phyloP scores from a whole-genome alignment of 2,888 invertebrate species.

The Deilephila porcellus region DNA sequence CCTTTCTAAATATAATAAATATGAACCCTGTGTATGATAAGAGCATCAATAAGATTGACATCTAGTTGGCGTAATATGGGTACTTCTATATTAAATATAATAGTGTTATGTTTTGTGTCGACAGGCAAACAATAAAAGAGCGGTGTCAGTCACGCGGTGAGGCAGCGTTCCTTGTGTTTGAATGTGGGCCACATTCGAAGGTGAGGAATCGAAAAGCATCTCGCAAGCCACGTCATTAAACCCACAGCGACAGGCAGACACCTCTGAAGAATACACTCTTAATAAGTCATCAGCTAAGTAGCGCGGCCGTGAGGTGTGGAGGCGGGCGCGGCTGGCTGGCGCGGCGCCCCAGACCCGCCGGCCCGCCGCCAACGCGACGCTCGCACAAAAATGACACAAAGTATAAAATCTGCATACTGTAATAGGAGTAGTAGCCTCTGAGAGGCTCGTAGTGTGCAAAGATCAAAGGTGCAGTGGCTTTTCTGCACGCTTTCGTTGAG shows the following conservation, averaged over 20 bases:
- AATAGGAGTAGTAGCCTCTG: slow-evolving; percentile 75
- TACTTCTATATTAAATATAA: background rate
- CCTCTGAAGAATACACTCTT: slow-evolving; percentile 84
- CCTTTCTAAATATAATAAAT: background rate
- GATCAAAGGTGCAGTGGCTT: slow-evolving; percentile 72
- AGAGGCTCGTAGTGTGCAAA: slow-evolving; percentile 68
- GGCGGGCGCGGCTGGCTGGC: slow-evolving; percentile 35
- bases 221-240: slow-evolving; percentile 78
- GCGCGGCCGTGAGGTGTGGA: slow-evolving; percentile 56
- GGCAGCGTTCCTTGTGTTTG: slow-evolving; percentile 49
- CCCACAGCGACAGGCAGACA: slow-evolving; percentile 79
- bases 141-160: slow-evolving; percentile 31
- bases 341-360: slow-evolving; percentile 34
- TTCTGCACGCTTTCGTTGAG: slow-evolving; percentile 51
- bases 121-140: slow-evolving; percentile 14
- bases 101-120: background rate
- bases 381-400: slow-evolving; percentile 82
- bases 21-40: too few relatives aligned
- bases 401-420: slow-evolving; percentile 83
- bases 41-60: too few relatives aligned
- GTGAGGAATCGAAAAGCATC: slow-evolving; percentile 66
- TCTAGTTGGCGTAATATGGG: background rate
- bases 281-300: slow-evolving; percentile 86
- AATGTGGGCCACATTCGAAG: slow-evolving; percentile 74
- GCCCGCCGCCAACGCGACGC: slow-evolving; percentile 53